phyloP scores from a whole-genome alignment of 2,113 vertebrate genomes.

The Bubo blakistoni region DNA sequence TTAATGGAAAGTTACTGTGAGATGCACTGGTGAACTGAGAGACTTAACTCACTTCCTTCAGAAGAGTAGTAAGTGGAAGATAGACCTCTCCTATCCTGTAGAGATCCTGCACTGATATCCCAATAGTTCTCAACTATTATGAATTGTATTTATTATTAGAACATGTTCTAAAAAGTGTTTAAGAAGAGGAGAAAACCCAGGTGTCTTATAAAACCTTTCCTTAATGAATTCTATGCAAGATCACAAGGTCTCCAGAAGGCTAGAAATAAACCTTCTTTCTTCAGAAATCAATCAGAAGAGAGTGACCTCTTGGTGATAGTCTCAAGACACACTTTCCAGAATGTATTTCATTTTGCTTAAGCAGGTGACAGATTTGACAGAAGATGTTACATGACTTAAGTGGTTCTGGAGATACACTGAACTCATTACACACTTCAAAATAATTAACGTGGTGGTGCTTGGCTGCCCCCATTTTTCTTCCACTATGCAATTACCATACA shows the following conservation, averaged over 20 bases:
- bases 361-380: neutral
- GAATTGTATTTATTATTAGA: neutral
- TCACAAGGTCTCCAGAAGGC: neutral
- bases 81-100: neutral
- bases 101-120: neutral
- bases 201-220: neutral
- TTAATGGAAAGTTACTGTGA: neutral
- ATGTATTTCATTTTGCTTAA: neutral
- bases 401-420: neutral
- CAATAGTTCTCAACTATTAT: neutral
- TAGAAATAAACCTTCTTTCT: constrained; percentile 5
- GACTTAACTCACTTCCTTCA: neutral
- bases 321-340: neutral
- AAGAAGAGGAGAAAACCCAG: neutral
- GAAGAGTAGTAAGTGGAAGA: neutral
- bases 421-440: neutral
- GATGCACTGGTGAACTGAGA: neutral
- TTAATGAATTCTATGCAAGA: neutral
- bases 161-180: neutral
- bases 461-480: neutral
- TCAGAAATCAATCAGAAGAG: neutral
- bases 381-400: neutral
- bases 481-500: neutral
- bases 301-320: neutral
- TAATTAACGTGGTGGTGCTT: neutral